These are phyloP conservation scores for Hemitrygon akajei DNA, from an alignment of 2,797 vertebrate genomes.

Conservation along the genomic window DNA sequence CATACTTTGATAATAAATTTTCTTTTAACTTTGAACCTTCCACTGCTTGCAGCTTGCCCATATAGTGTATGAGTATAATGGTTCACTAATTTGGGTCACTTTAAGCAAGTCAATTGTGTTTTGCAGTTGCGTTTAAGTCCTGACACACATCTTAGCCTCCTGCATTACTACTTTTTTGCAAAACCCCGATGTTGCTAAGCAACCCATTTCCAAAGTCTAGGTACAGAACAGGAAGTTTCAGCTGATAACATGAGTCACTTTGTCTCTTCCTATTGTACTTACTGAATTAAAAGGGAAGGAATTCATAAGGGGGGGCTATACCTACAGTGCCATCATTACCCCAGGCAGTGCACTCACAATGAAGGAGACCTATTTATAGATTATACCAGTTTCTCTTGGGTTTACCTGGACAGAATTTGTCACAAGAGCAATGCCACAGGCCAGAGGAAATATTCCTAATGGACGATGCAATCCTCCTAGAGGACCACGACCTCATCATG, in stretches of 20 bases:
- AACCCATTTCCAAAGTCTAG: background rate
- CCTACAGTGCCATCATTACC: constrained; percentile 2
- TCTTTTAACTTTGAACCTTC: background rate
- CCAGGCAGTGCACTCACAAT: background rate
- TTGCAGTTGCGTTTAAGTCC: background rate
- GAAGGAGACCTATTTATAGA: constrained; percentile 25
- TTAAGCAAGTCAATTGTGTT: background rate
- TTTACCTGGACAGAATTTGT: background rate
- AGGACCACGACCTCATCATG: too few relatives aligned
- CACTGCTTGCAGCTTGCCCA: background rate
- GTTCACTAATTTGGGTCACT: background rate
- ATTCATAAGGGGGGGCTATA: background rate
- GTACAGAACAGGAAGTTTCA: background rate
- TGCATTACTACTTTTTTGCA: background rate
- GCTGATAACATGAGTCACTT: background rate
- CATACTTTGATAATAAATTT: too few relatives aligned
- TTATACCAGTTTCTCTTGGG: background rate
- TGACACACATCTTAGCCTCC: background rate
- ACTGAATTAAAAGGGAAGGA: background rate
- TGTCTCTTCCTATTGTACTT: background rate
- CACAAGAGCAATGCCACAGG: background rate
- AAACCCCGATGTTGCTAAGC: constrained; percentile 5
- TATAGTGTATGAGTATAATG: background rate
- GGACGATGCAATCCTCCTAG: too few relatives aligned
- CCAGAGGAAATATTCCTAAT: background rate